A percentile compares a stretch with the other conserved stretches of the same genome.
phyloP scores from a whole-genome alignment of 2,113 vertebrate genomes.

The Callionymus lyra region DNA sequence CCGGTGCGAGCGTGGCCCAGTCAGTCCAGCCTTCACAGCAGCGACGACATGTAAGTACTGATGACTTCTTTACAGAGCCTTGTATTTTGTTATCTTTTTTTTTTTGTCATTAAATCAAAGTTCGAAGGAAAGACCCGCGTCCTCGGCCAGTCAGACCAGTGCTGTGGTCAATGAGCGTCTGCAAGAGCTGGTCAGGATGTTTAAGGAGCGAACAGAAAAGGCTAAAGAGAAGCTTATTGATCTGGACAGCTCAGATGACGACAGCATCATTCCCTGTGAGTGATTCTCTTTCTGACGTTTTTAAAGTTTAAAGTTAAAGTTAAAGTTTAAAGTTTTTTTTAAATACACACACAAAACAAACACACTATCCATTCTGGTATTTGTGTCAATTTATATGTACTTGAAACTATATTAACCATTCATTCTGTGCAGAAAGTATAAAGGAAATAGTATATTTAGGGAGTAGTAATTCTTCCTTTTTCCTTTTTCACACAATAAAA shows the following conservation, averaged over 20 bases:
- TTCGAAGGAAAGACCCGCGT: constrained; percentile 63
- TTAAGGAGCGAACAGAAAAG: constrained; percentile 84
- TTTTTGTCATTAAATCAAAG: constrained; percentile 34
- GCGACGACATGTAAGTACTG: constrained; percentile 62
- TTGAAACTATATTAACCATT: too few relatives aligned
- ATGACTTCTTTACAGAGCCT: too few relatives aligned
- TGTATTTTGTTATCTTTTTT: too few relatives aligned
- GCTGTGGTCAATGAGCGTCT: constrained; percentile 74
- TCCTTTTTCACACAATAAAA: too few relatives aligned
- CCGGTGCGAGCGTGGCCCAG: constrained; percentile 60
- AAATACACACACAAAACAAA: too few relatives aligned
- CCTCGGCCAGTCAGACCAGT: constrained; percentile 77
- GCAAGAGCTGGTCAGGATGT: constrained; percentile 87
- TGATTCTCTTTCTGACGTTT: constrained; percentile 3
- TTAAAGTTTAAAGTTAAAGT: too few relatives aligned
- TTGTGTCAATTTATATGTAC: too few relatives aligned
- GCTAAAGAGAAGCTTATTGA: constrained; percentile 90
- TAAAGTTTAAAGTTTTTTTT: too few relatives aligned
- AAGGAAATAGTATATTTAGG: too few relatives aligned
- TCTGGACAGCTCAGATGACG: constrained; percentile 82
- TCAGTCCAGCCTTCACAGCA: constrained; percentile 60
- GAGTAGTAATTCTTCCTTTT: too few relatives aligned
- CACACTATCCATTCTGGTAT: too few relatives aligned
- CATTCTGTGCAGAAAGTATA: too few relatives aligned
- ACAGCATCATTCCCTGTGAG: constrained; percentile 78